Evolutionary conservation across 2,888 invertebrate genomes (phyloP).

Genomic region (Acholoe squamosa): DNA sequence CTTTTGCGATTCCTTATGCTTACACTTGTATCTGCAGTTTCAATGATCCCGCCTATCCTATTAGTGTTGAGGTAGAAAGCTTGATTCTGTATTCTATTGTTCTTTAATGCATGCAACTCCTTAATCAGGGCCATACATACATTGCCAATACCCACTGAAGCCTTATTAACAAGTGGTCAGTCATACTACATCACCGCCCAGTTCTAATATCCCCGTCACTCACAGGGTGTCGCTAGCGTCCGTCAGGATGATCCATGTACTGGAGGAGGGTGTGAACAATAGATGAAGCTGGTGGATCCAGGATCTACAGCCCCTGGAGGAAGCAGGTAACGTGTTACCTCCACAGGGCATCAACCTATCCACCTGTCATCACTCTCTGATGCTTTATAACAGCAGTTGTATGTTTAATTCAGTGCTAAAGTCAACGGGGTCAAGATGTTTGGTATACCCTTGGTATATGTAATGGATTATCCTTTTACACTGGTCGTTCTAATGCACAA

Average conservation of each 20-base stretch:
- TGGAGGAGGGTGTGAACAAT: neutral
- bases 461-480: too few relatives aligned
- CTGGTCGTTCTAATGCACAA: too few relatives aligned
- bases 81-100: too few relatives aligned
- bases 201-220: neutral
- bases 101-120: too few relatives aligned
- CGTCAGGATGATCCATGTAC: neutral
- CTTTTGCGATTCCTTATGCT: too few relatives aligned
- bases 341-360: neutral
- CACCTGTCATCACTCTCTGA: neutral
- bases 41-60: too few relatives aligned
- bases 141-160: neutral
- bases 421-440: too few relatives aligned
- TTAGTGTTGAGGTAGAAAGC: too few relatives aligned
- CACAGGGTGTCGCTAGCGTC: neutral
- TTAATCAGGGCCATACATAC: neutral
- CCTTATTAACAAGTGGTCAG: too few relatives aligned
- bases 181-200: neutral
- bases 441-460: too few relatives aligned
- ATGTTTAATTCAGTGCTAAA: too few relatives aligned
- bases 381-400: neutral
- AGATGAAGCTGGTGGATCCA: neutral
- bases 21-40: too few relatives aligned
- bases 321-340: neutral
- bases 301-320: neutral